A percentile compares a stretch with the other conserved stretches of the same genome.
Conservation (phyloP, 2,113 vertebrate genomes). For the Tor tambroides region DNA sequence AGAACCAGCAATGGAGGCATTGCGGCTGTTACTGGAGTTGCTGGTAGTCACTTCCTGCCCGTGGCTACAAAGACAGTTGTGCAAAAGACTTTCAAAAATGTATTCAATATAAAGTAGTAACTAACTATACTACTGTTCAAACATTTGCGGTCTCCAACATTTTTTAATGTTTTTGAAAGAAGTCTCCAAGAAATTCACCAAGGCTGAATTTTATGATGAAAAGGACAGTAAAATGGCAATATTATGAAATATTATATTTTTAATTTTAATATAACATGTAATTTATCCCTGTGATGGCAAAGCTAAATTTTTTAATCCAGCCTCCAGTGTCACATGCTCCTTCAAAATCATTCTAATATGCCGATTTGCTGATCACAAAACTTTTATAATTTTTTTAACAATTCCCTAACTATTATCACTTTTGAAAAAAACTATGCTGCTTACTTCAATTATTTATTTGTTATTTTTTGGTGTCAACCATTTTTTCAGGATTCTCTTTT, state of each 20-base stretch:
- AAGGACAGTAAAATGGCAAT: background rate
- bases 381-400: background rate
- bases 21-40: background rate
- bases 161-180: background rate
- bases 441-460: background rate
- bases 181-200: background rate
- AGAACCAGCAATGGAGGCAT: background rate
- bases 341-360: background rate
- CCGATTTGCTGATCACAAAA: background rate
- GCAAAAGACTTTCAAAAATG: background rate
- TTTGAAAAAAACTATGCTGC: background rate
- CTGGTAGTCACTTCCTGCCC: background rate
- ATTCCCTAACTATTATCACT: background rate
- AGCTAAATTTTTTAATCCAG: background rate
- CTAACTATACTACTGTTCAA: background rate
- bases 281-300: background rate
- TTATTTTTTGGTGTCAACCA: background rate
- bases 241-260: background rate
- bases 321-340: background rate
- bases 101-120: background rate
- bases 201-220: background rate
- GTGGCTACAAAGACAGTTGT: conserved; percentile 4
- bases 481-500: background rate
- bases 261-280: background rate
- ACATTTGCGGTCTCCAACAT: background rate